These are phyloP conservation scores for Lordiphosa collinella DNA, from an alignment of 1,140 invertebrate genomes.

Conservation along the genomic window DNA sequence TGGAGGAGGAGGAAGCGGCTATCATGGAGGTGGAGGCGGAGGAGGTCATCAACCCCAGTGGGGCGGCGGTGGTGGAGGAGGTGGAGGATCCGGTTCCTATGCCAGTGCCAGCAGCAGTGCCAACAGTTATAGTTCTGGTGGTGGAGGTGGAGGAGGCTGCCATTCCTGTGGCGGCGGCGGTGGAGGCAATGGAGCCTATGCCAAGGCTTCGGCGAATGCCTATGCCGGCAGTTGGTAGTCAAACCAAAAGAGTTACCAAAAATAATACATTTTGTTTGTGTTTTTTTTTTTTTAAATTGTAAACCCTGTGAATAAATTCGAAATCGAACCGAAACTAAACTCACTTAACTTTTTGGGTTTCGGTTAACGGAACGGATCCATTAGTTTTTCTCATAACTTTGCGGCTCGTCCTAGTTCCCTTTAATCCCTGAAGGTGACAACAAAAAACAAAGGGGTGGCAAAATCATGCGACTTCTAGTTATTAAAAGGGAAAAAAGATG, in stretches of 20 bases:
- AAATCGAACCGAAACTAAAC: too few relatives aligned
- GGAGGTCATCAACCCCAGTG: conserved; percentile 12
- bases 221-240: conserved; percentile 46
- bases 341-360: too few relatives aligned
- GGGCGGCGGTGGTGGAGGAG: conserved; percentile 26
- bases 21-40: conserved; percentile 17
- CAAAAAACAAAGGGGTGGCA: too few relatives aligned
- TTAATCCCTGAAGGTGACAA: too few relatives aligned
- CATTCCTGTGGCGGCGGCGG: conserved; percentile 26
- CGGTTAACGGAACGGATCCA: too few relatives aligned
- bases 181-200: conserved; percentile 34
- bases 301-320: not conserved
- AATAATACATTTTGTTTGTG: conserved; percentile 1
- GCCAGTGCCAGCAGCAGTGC: conserved; percentile 63
- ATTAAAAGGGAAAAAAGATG: too few relatives aligned
- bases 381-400: too few relatives aligned
- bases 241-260: too few relatives aligned
- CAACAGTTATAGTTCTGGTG: conserved; percentile 57
- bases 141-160: conserved; percentile 30
- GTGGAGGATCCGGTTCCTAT: conserved; percentile 29
- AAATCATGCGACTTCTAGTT: too few relatives aligned
- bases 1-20: too few relatives aligned
- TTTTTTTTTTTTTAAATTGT: not conserved
- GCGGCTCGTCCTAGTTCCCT: too few relatives aligned
- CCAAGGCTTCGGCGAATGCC: conserved; percentile 57